Percentiles rank a stretch among this genome's conserved stretches.
phyloP scores from a whole-genome alignment of 2,797 vertebrate genomes.

The Myripristis murdjan region DNA sequence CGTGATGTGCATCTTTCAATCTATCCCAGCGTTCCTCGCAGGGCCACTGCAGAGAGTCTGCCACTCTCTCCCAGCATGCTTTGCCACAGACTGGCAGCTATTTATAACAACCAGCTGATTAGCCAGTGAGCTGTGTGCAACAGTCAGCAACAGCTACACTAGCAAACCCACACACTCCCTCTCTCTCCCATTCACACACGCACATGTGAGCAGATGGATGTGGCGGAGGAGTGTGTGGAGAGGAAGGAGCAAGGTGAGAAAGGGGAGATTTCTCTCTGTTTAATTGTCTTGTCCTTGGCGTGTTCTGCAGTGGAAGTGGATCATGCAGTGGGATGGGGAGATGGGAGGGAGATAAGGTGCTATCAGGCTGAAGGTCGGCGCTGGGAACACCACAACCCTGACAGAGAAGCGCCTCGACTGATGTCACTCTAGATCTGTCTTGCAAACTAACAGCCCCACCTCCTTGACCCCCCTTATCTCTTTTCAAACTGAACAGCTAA shows the following conservation, averaged over 20 bases:
- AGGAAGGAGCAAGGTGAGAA: constrained; percentile 16
- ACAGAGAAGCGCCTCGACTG: constrained; percentile 34
- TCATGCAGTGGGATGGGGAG: constrained; percentile 57
- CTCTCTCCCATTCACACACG: constrained; percentile 47
- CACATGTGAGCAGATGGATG: constrained; percentile 49
- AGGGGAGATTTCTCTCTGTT: constrained; percentile 56
- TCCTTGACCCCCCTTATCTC: constrained; percentile 51
- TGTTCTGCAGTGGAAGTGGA: constrained; percentile 57
- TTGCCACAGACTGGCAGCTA: constrained; percentile 83
- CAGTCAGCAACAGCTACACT: constrained; percentile 76
- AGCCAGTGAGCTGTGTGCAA: constrained; percentile 76
- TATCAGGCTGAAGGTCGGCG: constrained; percentile 68
- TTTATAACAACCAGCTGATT: constrained; percentile 87
- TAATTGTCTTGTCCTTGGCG: constrained; percentile 37
- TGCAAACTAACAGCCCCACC: neutral
- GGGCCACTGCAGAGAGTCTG: constrained; percentile 75
- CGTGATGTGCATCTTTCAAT: constrained; percentile 56
- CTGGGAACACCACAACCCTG: constrained; percentile 51
- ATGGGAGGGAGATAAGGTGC: constrained; percentile 65
- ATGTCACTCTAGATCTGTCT: constrained; percentile 24
- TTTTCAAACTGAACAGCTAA: constrained; percentile 40
- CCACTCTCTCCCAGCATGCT: constrained; percentile 80
- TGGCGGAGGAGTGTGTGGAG: constrained; percentile 12
- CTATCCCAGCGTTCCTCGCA: constrained; percentile 62
- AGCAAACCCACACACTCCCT: constrained; percentile 58